Percentiles rank a stretch among this genome's conserved stretches.
Conservation (phyloP, 2,888 invertebrate species). For the Hoplodrina blanda region DNA sequence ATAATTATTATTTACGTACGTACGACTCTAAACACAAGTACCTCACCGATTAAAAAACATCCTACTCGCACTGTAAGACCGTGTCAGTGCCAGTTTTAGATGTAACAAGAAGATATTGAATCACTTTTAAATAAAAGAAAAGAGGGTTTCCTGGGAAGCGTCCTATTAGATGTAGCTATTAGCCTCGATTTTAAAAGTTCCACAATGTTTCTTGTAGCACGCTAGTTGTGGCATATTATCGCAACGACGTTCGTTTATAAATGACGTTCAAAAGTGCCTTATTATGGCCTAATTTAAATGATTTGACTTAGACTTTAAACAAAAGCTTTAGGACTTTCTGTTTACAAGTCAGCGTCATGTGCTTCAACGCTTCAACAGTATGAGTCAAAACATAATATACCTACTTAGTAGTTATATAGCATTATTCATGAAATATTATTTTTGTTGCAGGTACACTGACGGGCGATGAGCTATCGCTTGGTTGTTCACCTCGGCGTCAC, state of each 20-base stretch:
- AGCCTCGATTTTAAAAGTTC: too few relatives aligned
- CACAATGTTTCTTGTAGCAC: neutral
- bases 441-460: slow-evolving; percentile 94
- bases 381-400: neutral
- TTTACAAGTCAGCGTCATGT: neutral
- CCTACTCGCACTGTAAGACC: slow-evolving; percentile 1
- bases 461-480: slow-evolving; percentile 94
- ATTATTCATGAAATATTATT: slow-evolving; percentile 11
- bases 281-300: too few relatives aligned
- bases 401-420: neutral
- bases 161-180: neutral
- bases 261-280: too few relatives aligned
- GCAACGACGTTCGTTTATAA: neutral
- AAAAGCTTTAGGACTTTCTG: neutral
- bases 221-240: neutral
- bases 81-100: too few relatives aligned
- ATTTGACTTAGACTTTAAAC: too few relatives aligned
- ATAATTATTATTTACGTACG: slow-evolving; percentile 1
- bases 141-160: neutral
- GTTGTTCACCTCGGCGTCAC: slow-evolving; percentile 90
- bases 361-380: neutral
- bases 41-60: neutral
- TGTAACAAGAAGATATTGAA: neutral
- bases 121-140: neutral
- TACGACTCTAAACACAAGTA: neutral